A percentile compares a stretch with the other conserved stretches of the same genome.
phyloP scores from a whole-genome alignment of 37 sponge, comb jelly and placozoan species.

The Chondrosia reniformis region DNA sequence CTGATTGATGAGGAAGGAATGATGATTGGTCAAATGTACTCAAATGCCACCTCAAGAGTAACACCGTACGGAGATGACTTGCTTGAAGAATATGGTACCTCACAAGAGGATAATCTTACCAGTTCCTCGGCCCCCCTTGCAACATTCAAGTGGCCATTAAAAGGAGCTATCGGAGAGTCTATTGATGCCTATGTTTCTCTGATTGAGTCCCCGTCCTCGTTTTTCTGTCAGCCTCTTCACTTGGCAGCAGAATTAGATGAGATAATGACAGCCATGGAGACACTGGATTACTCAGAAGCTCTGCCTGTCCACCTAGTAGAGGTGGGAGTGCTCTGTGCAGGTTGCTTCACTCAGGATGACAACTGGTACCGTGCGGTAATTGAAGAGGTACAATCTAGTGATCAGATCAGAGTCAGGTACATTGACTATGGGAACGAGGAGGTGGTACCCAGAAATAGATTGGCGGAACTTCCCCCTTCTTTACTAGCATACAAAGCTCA shows the following conservation, averaged over 20 bases:
- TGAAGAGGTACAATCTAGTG: conserved; percentile 9
- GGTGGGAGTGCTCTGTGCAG: conserved; percentile 38
- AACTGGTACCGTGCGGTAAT: conserved; percentile 78
- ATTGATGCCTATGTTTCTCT: conserved; percentile 51
- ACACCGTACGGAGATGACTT: not conserved
- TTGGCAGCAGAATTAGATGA: conserved; percentile 54
- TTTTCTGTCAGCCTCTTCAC: conserved; percentile 74
- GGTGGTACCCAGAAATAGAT: conserved; percentile 3
- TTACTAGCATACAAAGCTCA: conserved; percentile 55
- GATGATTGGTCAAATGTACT: not conserved
- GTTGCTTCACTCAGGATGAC: conserved; percentile 45
- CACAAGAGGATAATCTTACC: not conserved
- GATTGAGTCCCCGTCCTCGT: conserved; percentile 51
- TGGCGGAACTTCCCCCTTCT: conserved; percentile 34
- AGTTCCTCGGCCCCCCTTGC: not conserved
- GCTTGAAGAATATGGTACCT: not conserved
- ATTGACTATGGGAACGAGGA: conserved; percentile 81
- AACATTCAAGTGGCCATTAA: conserved; percentile 12
- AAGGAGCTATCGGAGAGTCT: not conserved
- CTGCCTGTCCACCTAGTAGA: not conserved
- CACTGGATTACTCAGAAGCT: conserved; percentile 8
- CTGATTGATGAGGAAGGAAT: conserved; percentile 8
- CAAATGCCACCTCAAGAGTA: not conserved
- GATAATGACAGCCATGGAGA: conserved; percentile 41
- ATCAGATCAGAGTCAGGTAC: conserved; percentile 31